These are phyloP conservation scores for Mormyrops attenuatus DNA, from an alignment of 2,797 vertebrate species.

Conservation along the genomic window DNA sequence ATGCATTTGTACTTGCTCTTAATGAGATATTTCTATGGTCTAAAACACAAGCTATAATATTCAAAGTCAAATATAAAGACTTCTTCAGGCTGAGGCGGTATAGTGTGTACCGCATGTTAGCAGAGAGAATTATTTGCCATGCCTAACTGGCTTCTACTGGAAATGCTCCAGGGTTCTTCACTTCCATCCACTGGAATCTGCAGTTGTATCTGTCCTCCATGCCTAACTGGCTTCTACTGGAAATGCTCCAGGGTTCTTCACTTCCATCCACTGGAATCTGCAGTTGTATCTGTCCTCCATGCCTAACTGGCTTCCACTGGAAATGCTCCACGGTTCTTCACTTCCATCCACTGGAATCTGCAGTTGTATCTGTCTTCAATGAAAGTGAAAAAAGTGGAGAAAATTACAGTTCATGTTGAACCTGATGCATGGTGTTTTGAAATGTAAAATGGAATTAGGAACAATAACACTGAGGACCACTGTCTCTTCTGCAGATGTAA, in stretches of 20 bases:
- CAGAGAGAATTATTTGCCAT: conserved; percentile 27
- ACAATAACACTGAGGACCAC: not conserved
- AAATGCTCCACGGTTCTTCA: not conserved
- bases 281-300: no score
- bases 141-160: not conserved
- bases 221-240: no score
- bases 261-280: no score
- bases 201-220: no score
- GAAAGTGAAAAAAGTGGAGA: not conserved
- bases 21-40: not conserved
- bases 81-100: conserved; percentile 10
- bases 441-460: not conserved
- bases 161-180: no score
- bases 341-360: not conserved
- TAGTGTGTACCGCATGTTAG: not conserved
- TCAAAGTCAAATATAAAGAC: not conserved
- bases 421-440: not conserved
- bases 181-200: no score
- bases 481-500: not conserved
- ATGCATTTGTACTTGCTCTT: not conserved
- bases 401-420: not conserved
- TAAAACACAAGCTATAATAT: not conserved
- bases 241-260: no score
- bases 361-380: not conserved
- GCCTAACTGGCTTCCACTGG: not conserved